Evolutionary conservation across 37 sponge, comb jelly and placozoan genomes (phyloP), one percentile per base, ranked within the genome.

Genomic region (Halisarca cf. caerulea): DNA sequence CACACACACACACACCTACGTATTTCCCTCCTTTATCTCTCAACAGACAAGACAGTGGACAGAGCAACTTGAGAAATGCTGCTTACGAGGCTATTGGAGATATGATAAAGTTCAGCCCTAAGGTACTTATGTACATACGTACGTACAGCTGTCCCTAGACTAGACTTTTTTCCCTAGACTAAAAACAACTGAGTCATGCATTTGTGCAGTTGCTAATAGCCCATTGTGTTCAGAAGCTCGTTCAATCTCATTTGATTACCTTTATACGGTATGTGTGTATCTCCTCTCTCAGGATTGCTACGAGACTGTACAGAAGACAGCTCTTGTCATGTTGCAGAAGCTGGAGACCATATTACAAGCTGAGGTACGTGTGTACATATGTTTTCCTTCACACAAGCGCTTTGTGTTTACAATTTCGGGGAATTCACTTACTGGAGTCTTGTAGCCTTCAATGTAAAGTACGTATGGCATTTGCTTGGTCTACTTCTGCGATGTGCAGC

Each of bases 281-380:
- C n/a, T n/a, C n/a, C n/a, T n/a, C n/a, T n/a, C n/a, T n/a, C n/a
- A 96, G 90, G 99, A 99, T 61, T 96, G 97, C 57, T 99, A 99
- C 53, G 30, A 54, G 7, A 86, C 88, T 0, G 89, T 99, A 0
- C 90, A 90, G 84, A 80, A 91, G 60, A 95, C 94, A 9, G 86
- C 97, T 7, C 40, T 90, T 27, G 79, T 84, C 25, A 85, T 97
- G 30, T 78, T 99, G 64, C 73, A 91, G 34, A 83, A 85, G n/a
- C 85, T 99, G 0, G 79, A 90, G 55, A 83, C 82, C 24, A 80
- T 91, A 32, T 77, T 90, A 45, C 85, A 89, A 34, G 62, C 88
- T 0, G 61, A 88, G 30, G 89, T 90, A 66, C 53, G 88, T 80
- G 15, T 27, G 64, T 23, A 62, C 64, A n/a, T n/a, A n/a, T n/a